Conservation (phyloP, 37 sponge, comb jelly and placozoan species). For the Aplysina aerophoba region DNA sequence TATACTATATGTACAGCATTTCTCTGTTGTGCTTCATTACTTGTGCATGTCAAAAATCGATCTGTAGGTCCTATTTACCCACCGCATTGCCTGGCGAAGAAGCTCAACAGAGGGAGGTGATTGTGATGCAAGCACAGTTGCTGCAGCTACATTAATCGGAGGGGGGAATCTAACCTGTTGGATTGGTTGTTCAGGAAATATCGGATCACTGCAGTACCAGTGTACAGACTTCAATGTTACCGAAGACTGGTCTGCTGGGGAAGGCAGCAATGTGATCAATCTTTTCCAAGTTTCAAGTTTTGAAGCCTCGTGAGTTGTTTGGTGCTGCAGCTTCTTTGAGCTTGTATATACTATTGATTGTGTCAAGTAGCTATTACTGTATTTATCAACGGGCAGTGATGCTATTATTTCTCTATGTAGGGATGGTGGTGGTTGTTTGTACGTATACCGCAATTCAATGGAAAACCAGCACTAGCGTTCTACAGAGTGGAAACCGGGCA, state of each 20-base stretch:
- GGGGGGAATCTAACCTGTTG: background rate
- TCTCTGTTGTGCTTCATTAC: too few relatives aligned
- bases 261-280: background rate
- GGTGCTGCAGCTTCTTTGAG: too few relatives aligned
- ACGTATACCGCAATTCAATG: too few relatives aligned
- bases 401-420: too few relatives aligned
- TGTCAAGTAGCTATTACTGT: too few relatives aligned
- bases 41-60: too few relatives aligned
- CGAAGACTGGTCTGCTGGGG: conserved; percentile 41
- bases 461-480: too few relatives aligned
- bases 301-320: conserved; percentile 32
- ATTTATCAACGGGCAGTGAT: too few relatives aligned
- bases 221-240: conserved; percentile 39
- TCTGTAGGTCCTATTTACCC: conserved; percentile 27
- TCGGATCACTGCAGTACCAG: conserved; percentile 13
- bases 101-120: background rate
- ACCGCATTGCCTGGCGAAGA: conserved; percentile 41
- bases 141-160: background rate
- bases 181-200: conserved; percentile 23
- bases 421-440: too few relatives aligned
- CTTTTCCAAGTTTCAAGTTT: background rate
- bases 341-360: too few relatives aligned
- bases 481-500: too few relatives aligned
- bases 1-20: too few relatives aligned
- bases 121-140: background rate